These are phyloP conservation scores for Balaenoptera acutorostrata DNA, from an alignment of 2,113 vertebrate species.

Conservation along the genomic window DNA sequence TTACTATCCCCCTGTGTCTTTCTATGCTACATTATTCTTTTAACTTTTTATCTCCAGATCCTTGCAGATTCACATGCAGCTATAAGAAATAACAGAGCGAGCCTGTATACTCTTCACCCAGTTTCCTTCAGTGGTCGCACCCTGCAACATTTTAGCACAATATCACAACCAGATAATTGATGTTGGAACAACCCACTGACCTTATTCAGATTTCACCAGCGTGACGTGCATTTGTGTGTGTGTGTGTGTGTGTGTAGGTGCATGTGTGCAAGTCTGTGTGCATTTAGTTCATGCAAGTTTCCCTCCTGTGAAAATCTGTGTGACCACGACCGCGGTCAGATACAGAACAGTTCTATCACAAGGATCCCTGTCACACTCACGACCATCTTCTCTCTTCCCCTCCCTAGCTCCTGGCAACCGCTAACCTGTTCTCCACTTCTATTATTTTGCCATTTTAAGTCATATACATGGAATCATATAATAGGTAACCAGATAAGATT, in stretches of 20 bases:
- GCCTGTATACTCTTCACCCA: background rate
- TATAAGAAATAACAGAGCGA: background rate
- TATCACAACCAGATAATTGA: background rate
- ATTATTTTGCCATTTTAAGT: background rate
- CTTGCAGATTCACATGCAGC: background rate
- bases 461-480: background rate
- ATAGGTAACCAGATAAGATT: background rate
- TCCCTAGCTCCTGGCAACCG: background rate
- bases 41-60: background rate
- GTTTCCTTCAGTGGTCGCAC: background rate
- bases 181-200: background rate
- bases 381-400: too few species aligned
- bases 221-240: background rate
- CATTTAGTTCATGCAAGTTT: background rate
- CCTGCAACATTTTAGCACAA: background rate
- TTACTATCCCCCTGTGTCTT: background rate
- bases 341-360: background rate
- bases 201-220: background rate
- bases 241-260: rapidly evolving
- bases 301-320: background rate
- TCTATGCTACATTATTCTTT: background rate
- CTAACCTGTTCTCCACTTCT: background rate
- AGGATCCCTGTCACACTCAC: background rate
- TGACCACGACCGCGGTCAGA: background rate
- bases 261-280: background rate